Percentiles rank a stretch among this genome's conserved stretches.
These are phyloP conservation scores for Laspeyria flexula DNA, from an alignment of 2,888 invertebrate species.

Conservation along the genomic window DNA sequence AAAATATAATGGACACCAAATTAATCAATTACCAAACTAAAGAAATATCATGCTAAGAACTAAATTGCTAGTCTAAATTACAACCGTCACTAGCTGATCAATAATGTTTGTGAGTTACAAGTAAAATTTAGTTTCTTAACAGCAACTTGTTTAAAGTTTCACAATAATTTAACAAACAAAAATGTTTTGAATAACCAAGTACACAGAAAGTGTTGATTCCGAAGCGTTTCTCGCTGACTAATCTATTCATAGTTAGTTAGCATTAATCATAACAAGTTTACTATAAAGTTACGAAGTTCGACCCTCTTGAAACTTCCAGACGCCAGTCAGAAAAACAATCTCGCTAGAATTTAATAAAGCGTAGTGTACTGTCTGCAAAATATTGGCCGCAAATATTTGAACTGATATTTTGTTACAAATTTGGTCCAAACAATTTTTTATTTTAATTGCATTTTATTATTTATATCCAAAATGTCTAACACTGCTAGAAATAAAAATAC, in stretches of 20 bases:
- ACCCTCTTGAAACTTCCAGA: conserved; percentile 45
- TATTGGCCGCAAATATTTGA: conserved; percentile 25
- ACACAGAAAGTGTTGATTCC: conserved; percentile 29
- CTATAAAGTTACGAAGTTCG: conserved; percentile 44
- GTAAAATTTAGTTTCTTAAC: neutral
- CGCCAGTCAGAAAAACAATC: conserved; percentile 46
- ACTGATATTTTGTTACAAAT: conserved; percentile 13
- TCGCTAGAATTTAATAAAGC: conserved; percentile 53
- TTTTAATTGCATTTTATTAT: too few species aligned
- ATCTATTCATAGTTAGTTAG: conserved; percentile 50
- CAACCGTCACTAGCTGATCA: too few species aligned
- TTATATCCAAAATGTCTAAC: too few species aligned
- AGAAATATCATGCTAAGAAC: too few species aligned
- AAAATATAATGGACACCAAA: too few species aligned
- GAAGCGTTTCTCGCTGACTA: conserved; percentile 36
- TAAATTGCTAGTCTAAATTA: too few species aligned
- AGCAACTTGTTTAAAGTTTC: neutral
- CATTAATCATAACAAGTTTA: conserved; percentile 49
- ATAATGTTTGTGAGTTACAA: too few species aligned
- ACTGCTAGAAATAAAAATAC: too few species aligned
- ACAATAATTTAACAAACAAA: neutral
- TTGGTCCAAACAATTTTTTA: neutral
- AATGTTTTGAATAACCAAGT: conserved; percentile 20
- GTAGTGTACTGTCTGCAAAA: conserved; percentile 42
- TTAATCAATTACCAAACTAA: too few species aligned